Percentiles rank a stretch among this genome's conserved stretches.
These are phyloP conservation scores for Zygaena filipendulae DNA, from an alignment of 2,888 invertebrate genomes.

Conservation along the genomic window DNA sequence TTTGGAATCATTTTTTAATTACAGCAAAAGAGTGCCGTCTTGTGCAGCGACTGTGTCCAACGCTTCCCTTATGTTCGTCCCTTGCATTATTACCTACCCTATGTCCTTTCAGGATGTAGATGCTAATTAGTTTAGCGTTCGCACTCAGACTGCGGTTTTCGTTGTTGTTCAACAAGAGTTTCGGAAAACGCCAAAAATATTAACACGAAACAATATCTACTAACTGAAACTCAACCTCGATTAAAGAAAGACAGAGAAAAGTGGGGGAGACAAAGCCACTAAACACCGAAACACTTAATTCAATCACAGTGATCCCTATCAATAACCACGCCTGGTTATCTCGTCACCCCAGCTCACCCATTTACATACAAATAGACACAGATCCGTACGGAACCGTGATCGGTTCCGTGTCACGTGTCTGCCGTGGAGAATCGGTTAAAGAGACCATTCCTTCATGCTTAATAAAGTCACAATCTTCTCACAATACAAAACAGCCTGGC, in stretches of 20 bases:
- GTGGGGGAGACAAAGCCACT: constrained; percentile 22
- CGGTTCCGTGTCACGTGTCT: constrained; percentile 71
- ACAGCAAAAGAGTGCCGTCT: too few relatives aligned
- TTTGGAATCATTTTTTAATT: too few relatives aligned
- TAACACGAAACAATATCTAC: too few relatives aligned
- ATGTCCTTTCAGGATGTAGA: constrained; percentile 8
- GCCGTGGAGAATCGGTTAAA: constrained; percentile 68
- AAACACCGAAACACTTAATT: constrained; percentile 49
- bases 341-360: constrained; percentile 47
- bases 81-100: constrained; percentile 23
- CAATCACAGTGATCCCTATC: constrained; percentile 58
- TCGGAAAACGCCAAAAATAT: too few relatives aligned
- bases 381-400: constrained; percentile 53
- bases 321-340: constrained; percentile 51
- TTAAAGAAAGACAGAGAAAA: too few relatives aligned
- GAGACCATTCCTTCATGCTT: constrained; percentile 62
- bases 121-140: constrained; percentile 7
- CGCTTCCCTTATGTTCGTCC: constrained; percentile 47
- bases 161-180: too few relatives aligned
- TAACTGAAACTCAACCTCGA: too few relatives aligned
- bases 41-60: constrained; percentile 40
- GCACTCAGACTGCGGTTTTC: too few relatives aligned
- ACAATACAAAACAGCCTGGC: constrained; percentile 54
- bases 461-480: constrained; percentile 66
- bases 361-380: constrained; percentile 64